Evolutionary conservation across 2,888 invertebrate species (phyloP).

Genomic region (Diaphora mendica): DNA sequence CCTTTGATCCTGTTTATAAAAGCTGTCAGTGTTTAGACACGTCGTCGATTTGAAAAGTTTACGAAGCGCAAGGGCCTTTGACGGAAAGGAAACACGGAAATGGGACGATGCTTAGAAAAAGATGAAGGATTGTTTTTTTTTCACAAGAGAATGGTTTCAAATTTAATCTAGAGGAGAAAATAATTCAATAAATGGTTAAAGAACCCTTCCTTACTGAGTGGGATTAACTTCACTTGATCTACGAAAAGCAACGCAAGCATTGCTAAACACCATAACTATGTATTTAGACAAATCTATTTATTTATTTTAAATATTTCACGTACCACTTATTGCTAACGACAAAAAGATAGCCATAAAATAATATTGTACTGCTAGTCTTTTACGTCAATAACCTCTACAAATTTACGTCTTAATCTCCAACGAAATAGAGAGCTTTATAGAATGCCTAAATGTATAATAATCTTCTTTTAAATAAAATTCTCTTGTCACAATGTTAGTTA

Average conservation of each 20-base stretch:
- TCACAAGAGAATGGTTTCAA: background rate
- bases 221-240: background rate
- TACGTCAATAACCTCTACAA: too few species aligned
- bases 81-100: background rate
- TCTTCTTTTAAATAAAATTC: too few species aligned
- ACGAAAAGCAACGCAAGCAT: background rate
- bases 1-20: background rate
- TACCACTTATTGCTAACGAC: too few species aligned
- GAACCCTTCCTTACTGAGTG: background rate
- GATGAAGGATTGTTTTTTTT: background rate
- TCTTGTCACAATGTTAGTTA: too few species aligned
- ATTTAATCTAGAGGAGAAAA: background rate
- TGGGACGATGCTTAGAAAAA: background rate
- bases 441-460: too few species aligned
- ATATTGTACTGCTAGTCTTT: too few species aligned
- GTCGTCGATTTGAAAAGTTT: background rate
- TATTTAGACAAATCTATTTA: too few species aligned
- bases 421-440: too few species aligned
- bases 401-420: too few species aligned
- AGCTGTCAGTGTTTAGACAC: background rate
- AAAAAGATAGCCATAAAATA: too few species aligned
- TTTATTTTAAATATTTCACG: too few species aligned
- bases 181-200: background rate
- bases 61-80: background rate
- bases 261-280: too few species aligned